Percentiles rank a stretch among this genome's conserved stretches.
Conservation (phyloP, 1,140 invertebrate genomes). For the Pseudomyrmex gracilis region DNA sequence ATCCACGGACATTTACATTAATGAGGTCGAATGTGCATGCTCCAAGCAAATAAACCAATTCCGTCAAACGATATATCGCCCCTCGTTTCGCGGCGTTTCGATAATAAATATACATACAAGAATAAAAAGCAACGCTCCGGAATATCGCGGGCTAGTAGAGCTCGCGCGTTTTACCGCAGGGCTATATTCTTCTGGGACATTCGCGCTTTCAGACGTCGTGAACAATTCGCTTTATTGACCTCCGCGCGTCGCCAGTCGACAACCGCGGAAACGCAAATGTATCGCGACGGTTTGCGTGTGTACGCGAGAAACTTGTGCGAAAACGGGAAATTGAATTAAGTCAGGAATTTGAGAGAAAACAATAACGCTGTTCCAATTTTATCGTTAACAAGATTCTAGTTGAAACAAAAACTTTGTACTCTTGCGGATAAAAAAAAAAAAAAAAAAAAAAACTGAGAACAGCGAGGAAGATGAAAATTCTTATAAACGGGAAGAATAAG, state of each 20-base stretch:
- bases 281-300: background rate
- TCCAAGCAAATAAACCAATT: constrained; percentile 23
- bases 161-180: background rate
- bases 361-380: background rate
- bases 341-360: background rate
- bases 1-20: background rate
- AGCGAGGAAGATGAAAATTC: background rate
- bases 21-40: background rate
- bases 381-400: background rate
- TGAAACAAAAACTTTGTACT: background rate
- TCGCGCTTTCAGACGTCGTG: constrained; percentile 3
- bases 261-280: background rate
- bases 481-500: background rate
- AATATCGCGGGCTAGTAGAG: constrained; percentile 10
- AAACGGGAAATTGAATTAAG: no score
- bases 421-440: background rate
- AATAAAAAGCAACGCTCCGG: constrained; percentile 6
- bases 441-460: background rate
- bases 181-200: constrained; percentile 6
- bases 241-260: background rate
- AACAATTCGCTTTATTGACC: constrained; percentile 46
- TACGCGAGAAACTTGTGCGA: background rate
- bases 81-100: background rate
- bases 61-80: constrained; percentile 16
- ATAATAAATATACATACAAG: constrained; percentile 30